Percentiles rank a stretch among this genome's conserved stretches.
These are phyloP conservation scores for Monarcha castaneiventris DNA, from an alignment of 2,113 vertebrate genomes.

Conservation along the genomic window DNA sequence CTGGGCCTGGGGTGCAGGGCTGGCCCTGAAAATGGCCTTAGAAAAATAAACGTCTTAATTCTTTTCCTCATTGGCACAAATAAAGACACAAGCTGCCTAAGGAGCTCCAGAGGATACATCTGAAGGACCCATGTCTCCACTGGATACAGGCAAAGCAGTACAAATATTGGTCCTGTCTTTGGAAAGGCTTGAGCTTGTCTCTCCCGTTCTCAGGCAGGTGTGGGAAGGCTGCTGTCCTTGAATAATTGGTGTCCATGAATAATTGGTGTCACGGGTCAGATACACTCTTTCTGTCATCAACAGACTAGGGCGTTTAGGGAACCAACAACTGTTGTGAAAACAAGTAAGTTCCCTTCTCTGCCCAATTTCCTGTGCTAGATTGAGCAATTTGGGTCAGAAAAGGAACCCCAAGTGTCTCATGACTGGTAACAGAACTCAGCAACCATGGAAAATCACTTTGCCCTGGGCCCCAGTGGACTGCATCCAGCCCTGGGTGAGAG, in stretches of 20 bases:
- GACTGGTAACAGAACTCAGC: background rate
- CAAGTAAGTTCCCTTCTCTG: conserved; percentile 1
- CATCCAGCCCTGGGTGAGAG: background rate
- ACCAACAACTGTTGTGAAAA: conserved; percentile 16
- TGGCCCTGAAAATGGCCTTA: background rate
- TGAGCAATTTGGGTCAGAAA: conserved; percentile 20
- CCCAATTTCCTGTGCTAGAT: conserved; percentile 22
- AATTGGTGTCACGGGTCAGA: background rate
- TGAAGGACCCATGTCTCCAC: background rate
- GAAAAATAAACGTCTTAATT: background rate
- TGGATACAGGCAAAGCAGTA: background rate
- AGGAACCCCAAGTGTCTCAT: background rate
- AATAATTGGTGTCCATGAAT: background rate
- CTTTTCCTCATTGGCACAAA: background rate
- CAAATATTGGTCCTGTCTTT: background rate
- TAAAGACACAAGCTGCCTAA: background rate
- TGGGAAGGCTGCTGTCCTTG: background rate
- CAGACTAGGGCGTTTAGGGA: background rate
- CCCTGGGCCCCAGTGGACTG: background rate
- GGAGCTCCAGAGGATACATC: background rate
- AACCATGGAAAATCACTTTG: background rate
- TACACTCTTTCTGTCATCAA: background rate
- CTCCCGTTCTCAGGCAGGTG: fast-evolving
- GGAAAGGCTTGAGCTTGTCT: background rate
- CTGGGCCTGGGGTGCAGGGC: background rate